These are phyloP conservation scores for Lymantria dispar DNA, from an alignment of 2,888 invertebrate genomes.

Conservation along the genomic window DNA sequence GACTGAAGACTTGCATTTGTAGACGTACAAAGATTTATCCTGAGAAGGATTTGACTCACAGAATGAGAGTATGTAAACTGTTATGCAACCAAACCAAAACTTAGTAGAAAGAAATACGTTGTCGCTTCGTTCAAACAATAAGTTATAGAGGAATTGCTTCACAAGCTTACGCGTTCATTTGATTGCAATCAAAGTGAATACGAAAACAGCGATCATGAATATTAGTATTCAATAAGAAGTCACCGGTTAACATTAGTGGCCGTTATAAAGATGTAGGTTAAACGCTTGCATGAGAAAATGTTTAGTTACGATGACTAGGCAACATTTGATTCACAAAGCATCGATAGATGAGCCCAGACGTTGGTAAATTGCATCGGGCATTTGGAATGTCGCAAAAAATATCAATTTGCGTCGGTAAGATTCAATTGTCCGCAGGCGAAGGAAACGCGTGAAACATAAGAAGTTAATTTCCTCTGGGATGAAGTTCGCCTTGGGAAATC, in stretches of 20 bases:
- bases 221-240: slow-evolving; percentile 28
- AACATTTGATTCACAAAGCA: slow-evolving; percentile 27
- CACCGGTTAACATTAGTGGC: slow-evolving; percentile 21
- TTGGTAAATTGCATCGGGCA: slow-evolving; percentile 53
- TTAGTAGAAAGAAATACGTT: too few species aligned
- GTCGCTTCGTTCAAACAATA: too few species aligned
- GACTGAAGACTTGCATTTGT: slow-evolving; percentile 6
- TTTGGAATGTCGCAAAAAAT: slow-evolving; percentile 57
- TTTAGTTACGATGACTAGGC: slow-evolving; percentile 28
- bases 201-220: slow-evolving; percentile 2
- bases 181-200: too few species aligned
- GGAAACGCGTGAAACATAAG: slow-evolving; percentile 63
- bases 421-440: slow-evolving; percentile 57
- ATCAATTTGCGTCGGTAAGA: slow-evolving; percentile 59
- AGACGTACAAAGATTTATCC: too few species aligned
- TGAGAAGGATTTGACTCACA: too few species aligned
- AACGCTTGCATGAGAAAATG: slow-evolving; percentile 34
- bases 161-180: too few species aligned
- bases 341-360: slow-evolving; percentile 31
- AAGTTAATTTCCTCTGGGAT: slow-evolving; percentile 73
- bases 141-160: too few species aligned
- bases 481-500: slow-evolving; percentile 53
- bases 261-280: slow-evolving; percentile 46
- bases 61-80: too few species aligned
- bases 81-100: too few species aligned